Evolutionary conservation across 2,113 vertebrate genomes (phyloP).

Genomic region (Dasypus novemcinctus): DNA sequence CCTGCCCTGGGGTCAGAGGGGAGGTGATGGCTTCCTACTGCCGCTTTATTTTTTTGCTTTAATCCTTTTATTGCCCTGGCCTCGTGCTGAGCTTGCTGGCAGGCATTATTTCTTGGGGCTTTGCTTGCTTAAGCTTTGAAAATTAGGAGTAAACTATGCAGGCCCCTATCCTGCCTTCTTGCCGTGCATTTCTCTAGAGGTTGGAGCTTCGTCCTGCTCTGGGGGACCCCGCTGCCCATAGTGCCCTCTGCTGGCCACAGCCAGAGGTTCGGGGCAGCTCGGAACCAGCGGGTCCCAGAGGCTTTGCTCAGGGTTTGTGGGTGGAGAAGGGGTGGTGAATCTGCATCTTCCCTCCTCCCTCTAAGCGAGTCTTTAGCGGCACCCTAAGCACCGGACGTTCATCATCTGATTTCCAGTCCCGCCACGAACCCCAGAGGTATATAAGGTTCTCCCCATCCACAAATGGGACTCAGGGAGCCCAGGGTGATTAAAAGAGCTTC

Average conservation of each 20-base stretch:
- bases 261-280: fast-evolving
- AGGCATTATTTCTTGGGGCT: not conserved
- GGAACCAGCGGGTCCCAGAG: fast-evolving
- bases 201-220: not conserved
- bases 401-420: fast-evolving
- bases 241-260: conserved; percentile 27
- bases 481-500: not conserved
- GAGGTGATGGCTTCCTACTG: fast-evolving
- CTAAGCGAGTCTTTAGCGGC: not conserved
- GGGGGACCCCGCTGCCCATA: not conserved
- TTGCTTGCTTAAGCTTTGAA: not conserved
- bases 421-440: not conserved
- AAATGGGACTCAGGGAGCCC: not conserved
- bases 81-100: not conserved
- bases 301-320: not conserved
- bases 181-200: not conserved
- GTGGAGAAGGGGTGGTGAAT: not conserved
- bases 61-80: not conserved
- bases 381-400: not conserved
- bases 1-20: not conserved
- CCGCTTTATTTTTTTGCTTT: not conserved
- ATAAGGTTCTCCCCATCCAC: not conserved
- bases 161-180: not conserved
- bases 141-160: not conserved
- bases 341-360: not conserved